Conservation (phyloP, 2,888 invertebrate species). For the Lasioglossum malachurum region DNA sequence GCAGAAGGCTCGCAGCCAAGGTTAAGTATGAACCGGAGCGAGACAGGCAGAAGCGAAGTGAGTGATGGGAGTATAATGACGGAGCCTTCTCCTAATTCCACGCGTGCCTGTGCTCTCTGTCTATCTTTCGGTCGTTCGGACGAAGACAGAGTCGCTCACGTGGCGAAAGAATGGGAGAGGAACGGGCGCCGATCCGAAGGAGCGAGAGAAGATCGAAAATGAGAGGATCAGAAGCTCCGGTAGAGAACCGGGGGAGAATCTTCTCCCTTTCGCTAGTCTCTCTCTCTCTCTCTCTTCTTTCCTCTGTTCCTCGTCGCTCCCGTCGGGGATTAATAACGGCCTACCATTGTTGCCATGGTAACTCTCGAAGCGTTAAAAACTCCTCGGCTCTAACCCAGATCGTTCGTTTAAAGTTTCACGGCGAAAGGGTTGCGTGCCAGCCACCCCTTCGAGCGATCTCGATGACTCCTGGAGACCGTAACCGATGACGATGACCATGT, state of each 20-base stretch:
- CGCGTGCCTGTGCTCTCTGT: constrained; percentile 49
- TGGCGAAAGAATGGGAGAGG: constrained; percentile 40
- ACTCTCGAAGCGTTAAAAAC: constrained; percentile 79
- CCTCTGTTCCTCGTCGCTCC: constrained; percentile 76
- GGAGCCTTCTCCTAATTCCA: constrained; percentile 79
- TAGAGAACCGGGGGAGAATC: constrained; percentile 63
- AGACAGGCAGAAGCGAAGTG: constrained; percentile 69
- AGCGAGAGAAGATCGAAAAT: constrained; percentile 53
- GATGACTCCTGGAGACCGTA: constrained; percentile 21
- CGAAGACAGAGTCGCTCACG: constrained; percentile 34
- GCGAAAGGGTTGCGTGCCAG: constrained; percentile 64
- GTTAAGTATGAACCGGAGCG: constrained; percentile 51
- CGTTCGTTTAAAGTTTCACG: constrained; percentile 73
- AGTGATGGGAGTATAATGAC: constrained; percentile 81
- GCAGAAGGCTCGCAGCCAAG: constrained; percentile 43
- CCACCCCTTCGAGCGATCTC: constrained; percentile 43
- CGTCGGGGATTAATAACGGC: constrained; percentile 82
- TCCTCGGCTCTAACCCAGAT: constrained; percentile 71
- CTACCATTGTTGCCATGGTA: constrained; percentile 81
- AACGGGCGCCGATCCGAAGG: constrained; percentile 40
- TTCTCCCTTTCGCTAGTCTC: constrained; percentile 58
- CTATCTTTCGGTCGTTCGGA: constrained; percentile 30
- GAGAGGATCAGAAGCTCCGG: constrained; percentile 66
- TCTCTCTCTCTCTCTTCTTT: constrained; percentile 48
- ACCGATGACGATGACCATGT: constrained; percentile 13